Evolutionary conservation across 2,113 vertebrate species (phyloP).

Genomic region (Henicopernis longicauda): DNA sequence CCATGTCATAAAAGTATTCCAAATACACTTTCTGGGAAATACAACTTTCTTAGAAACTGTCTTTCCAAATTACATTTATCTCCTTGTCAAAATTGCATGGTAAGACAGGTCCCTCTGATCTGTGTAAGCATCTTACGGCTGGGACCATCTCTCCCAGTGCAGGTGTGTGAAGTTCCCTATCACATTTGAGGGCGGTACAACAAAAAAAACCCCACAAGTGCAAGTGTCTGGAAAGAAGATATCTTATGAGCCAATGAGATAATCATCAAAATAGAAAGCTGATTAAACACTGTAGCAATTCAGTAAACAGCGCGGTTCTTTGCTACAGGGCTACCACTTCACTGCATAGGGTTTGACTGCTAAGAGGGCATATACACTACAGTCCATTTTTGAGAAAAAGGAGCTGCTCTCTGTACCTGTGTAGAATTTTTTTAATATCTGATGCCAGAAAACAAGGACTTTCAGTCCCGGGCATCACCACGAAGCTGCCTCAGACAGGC

Average conservation of each 20-base stretch:
- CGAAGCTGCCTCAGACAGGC: neutral
- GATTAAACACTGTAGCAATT: neutral
- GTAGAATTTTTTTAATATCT: neutral
- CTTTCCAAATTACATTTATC: neutral
- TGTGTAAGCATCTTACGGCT: neutral
- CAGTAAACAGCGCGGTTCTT: neutral
- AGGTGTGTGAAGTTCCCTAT: neutral
- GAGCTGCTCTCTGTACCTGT: neutral
- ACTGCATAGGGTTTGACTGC: neutral
- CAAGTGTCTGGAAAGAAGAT: neutral
- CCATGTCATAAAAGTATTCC: neutral
- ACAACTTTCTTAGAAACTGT: neutral
- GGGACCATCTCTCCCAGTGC: neutral
- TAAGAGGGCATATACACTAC: neutral
- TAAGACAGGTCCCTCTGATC: neutral
- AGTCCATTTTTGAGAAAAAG: neutral
- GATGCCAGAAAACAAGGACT: neutral
- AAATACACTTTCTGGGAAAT: neutral
- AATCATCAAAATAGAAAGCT: neutral
- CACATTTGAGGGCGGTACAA: neutral
- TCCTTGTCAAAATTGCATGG: neutral
- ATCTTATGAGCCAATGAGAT: neutral
- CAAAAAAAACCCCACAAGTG: neutral
- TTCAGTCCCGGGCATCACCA: neutral
- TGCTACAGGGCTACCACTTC: neutral